Base-by-base conservation (phyloP, 2,888 invertebrate genomes). In the Dicranocentrus wangi region DNA sequence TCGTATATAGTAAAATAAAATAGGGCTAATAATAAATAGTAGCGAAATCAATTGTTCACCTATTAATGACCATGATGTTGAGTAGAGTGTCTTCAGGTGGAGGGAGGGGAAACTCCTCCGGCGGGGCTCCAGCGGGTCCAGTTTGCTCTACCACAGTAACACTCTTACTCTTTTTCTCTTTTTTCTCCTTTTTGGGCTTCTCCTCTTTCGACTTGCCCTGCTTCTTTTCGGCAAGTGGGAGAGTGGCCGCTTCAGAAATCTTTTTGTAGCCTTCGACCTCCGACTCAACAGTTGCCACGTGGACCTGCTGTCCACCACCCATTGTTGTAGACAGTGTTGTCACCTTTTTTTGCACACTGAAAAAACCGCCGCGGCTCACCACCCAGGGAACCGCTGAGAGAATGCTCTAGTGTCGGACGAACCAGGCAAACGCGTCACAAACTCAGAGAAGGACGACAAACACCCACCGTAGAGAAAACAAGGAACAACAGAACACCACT, bases 231-330 rank as follows among this genome's bases (percentile, higher is more conserved):
- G 81, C 85, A 13, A 87, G 79, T 27, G 87, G 87, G 43, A 87
- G 86, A 47, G 87, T 87, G 55, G 87, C 86, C 51, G 87, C 86
- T 73, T 87, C 87, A 58, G 86, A 86, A 70, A 85, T 85, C 80
- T 86, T 85, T 79, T 86, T 86, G 76, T 86, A 86, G 69, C 89
- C 89, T 87, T 94, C 93, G 86, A 94, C 92, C 90, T 95, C 95
- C 88, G 94, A 92, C 90, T 95, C 95, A 87, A 95, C 95, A 81
- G 95, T 95, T 87, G 95, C 93, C 89, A 95, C 94, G 91, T 95
- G 95, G 90, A 95, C 93, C 90, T 95, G 94, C 88, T 87, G 87
- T 80, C 87, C 87, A 84, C 87, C 87, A 58, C 87, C 87, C 87
- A 87, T 87, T 77, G 73, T 83, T 70, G 61, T 32, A 21, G 42